Conservation (phyloP, 2,797 vertebrate species). For the Cynopterus sphinx region DNA sequence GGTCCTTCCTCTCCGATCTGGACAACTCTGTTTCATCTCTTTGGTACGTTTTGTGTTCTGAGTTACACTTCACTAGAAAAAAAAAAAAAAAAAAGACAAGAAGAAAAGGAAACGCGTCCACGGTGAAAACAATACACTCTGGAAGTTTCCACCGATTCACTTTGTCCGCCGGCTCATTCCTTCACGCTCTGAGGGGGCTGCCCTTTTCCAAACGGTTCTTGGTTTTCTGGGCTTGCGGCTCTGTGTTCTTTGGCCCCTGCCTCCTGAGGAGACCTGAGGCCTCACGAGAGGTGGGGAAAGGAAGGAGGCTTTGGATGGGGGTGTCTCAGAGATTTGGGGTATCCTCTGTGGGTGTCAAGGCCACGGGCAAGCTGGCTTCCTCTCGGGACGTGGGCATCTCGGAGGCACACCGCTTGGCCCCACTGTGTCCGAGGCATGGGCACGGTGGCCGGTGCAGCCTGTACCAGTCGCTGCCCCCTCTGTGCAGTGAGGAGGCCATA, state of each 20-base stretch:
- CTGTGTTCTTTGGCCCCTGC: background rate
- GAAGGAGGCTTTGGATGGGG: background rate
- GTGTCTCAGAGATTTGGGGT: background rate
- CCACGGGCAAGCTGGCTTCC: background rate
- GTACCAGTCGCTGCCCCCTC: background rate
- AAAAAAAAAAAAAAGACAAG: background rate
- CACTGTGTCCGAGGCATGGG: accelerated
- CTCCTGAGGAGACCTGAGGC: background rate
- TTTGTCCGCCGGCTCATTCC: background rate
- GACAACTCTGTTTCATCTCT: background rate
- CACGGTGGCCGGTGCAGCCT: accelerated
- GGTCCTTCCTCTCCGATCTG: background rate
- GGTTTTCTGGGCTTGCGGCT: background rate
- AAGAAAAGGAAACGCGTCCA: background rate
- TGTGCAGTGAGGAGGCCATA: background rate
- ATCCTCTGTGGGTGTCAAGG: background rate
- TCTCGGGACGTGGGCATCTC: background rate
- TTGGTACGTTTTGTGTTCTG: background rate
- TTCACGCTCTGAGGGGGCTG: background rate
- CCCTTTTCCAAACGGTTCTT: background rate
- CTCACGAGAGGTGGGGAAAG: background rate
- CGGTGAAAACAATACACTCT: background rate
- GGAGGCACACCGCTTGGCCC: accelerated
- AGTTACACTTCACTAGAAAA: background rate
- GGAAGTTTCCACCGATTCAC: background rate